Conservation (phyloP, 2,888 invertebrate genomes). For the Eubasilissa splendida region DNA sequence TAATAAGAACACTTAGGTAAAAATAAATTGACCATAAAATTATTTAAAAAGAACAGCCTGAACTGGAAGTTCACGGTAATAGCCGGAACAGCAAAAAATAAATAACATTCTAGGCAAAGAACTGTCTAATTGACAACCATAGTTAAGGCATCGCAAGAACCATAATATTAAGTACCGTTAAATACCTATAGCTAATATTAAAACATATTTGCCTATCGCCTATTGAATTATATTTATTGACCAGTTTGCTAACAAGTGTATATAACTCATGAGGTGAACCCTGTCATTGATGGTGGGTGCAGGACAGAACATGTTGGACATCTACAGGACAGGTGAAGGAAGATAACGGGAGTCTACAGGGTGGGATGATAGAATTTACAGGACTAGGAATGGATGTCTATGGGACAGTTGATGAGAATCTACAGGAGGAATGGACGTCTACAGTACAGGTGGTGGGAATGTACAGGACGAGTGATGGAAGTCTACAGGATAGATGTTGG, state of each 20-base stretch:
- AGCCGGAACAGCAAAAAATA: constrained; percentile 73
- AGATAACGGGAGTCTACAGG: too few species aligned
- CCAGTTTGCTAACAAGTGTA: constrained; percentile 57
- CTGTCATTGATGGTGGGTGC: constrained; percentile 48
- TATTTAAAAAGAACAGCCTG: constrained; percentile 75
- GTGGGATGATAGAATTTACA: too few species aligned
- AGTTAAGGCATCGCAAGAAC: constrained; percentile 76
- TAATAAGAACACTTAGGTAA: constrained; percentile 77
- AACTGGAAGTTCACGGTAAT: constrained; percentile 74
- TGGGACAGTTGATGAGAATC: too few species aligned
- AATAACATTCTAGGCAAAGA: constrained; percentile 73
- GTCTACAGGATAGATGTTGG: too few species aligned
- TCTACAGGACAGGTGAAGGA: too few species aligned
- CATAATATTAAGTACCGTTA: constrained; percentile 74
- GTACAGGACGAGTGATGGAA: too few species aligned
- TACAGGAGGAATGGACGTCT: too few species aligned
- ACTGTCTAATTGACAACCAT: constrained; percentile 76
- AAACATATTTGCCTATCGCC: constrained; percentile 66
- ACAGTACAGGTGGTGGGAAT: too few species aligned
- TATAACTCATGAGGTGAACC: constrained; percentile 55
- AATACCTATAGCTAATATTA: constrained; percentile 75
- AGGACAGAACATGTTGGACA: not conserved
- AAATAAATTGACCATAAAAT: constrained; percentile 75
- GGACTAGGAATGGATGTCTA: too few species aligned
- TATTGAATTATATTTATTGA: constrained; percentile 61